Evolutionary conservation across 2,888 invertebrate species (phyloP).

Genomic region (Chrysolina americana): DNA sequence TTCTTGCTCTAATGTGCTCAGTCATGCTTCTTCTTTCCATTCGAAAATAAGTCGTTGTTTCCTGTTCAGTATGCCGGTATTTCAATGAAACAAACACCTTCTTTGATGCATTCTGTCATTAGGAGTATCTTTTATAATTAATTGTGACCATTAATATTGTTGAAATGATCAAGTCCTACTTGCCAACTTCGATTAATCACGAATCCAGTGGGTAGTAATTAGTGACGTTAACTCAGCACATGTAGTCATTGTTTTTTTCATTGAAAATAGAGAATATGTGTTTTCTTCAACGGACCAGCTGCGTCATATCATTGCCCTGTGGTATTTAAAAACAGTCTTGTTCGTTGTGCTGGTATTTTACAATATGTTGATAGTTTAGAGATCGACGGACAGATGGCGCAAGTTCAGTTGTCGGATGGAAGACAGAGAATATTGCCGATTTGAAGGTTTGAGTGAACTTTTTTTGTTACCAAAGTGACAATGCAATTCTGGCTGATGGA

Average conservation of each 20-base stretch:
- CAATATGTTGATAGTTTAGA: too few relatives aligned
- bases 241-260: slow-evolving; percentile 7
- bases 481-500: too few relatives aligned
- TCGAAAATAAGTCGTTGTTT: background rate
- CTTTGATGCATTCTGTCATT: slow-evolving; percentile 1
- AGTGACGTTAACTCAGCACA: background rate
- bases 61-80: slow-evolving; percentile 11
- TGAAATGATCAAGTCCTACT: slow-evolving; percentile 15
- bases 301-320: slow-evolving; percentile 49
- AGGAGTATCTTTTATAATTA: background rate
- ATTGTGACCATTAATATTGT: slow-evolving; percentile 16
- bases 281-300: slow-evolving; percentile 43
- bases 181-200: slow-evolving; percentile 10
- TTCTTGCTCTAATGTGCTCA: background rate
- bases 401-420: too few relatives aligned
- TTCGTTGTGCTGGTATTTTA: too few relatives aligned
- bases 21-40: background rate
- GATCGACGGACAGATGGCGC: too few relatives aligned
- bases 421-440: too few relatives aligned
- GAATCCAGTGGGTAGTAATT: background rate
- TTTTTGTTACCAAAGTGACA: too few relatives aligned
- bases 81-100: background rate
- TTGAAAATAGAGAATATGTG: slow-evolving; percentile 8
- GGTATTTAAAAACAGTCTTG: too few relatives aligned
- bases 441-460: too few relatives aligned